phyloP scores from a whole-genome alignment of 2,113 vertebrate genomes.

The Paramisgurnus dabryanus region DNA sequence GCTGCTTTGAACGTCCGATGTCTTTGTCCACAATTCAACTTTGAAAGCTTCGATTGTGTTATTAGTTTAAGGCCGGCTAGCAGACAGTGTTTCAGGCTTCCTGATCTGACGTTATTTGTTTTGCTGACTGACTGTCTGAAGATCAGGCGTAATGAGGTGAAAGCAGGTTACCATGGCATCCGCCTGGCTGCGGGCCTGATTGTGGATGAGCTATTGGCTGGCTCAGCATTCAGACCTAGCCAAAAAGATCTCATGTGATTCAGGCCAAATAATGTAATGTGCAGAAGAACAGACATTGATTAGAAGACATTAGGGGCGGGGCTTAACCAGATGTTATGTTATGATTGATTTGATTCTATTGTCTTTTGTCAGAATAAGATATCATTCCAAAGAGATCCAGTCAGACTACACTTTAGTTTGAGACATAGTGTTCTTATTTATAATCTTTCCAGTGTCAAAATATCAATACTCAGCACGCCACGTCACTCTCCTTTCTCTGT shows the following conservation, averaged over 20 bases:
- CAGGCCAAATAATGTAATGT: neutral
- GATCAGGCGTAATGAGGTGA: slow-evolving; percentile 32
- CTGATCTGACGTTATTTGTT: neutral
- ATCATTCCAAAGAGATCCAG: neutral
- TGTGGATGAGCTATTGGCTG: neutral
- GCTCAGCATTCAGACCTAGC: slow-evolving; percentile 11
- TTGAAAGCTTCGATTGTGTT: neutral
- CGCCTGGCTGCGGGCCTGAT: slow-evolving; percentile 12
- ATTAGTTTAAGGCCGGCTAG: neutral
- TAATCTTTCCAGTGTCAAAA: neutral
- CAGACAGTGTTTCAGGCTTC: neutral
- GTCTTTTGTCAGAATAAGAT: no score
- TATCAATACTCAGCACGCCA: slow-evolving; percentile 50
- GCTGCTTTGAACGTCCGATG: neutral
- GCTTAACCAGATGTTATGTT: neutral
- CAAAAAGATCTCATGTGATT: neutral
- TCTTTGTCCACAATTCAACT: neutral
- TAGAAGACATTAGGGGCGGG: slow-evolving; percentile 2
- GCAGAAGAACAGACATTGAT: neutral
- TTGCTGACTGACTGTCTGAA: slow-evolving; percentile 25
- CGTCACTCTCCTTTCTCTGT: slow-evolving; percentile 55
- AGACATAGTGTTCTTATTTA: slow-evolving; percentile 1
- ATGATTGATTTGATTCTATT: no score
- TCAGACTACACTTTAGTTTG: neutral
- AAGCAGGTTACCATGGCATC: slow-evolving; percentile 15